Evolutionary conservation across 2,888 invertebrate genomes (phyloP), one percentile per base, ranked within the genome.

Genomic region (Strigamia transsilvanica): DNA sequence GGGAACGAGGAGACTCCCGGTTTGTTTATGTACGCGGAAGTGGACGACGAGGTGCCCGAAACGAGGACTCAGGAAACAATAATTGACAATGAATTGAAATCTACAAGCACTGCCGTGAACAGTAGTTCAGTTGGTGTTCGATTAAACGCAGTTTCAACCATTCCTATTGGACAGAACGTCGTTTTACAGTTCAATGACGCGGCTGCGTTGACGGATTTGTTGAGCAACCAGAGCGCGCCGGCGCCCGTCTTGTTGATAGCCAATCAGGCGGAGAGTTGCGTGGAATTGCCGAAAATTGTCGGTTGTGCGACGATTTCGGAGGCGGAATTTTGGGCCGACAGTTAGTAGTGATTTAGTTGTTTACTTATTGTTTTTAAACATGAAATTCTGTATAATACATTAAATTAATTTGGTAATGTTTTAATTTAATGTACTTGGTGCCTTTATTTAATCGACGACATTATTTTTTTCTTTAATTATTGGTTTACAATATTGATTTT

Each of bases 201-300:
- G 10, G 73, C 73, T 32, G 23, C 73, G 13, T 12, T 73, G 32
- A 73, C 73, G 9, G 32, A 32, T 73, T 13, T 73, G 73, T 7
- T 73, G n/a, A 73, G 15, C 5, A 27, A 12, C 13, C 73, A 73
- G 27, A 73, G 18, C 21, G 18, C 18, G 9, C 56, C 56, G 5
- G 1, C 56, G 5, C 56, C 56, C 2, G 56, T 56, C 21, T 18
- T 56, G 56, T 56, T 56, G 6, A 9, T 56, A 9, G n/a, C 56
- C 5, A 56, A 56, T 18, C 56, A 56, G 32, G 32, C 27, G 27
- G 73, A 78, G 41, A 78, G n/a, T 34, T 5, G 13, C 7, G n/a
- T 78, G 41, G 78, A 27, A 78, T 10, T 78, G n/a, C 32, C 79
- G 13, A 79, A 79, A 79, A 79, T 79, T 21, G 42, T 79, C 7